Evolutionary conservation across 2,113 vertebrate species (phyloP).

Genomic region (Spea multiplicata): DNA sequence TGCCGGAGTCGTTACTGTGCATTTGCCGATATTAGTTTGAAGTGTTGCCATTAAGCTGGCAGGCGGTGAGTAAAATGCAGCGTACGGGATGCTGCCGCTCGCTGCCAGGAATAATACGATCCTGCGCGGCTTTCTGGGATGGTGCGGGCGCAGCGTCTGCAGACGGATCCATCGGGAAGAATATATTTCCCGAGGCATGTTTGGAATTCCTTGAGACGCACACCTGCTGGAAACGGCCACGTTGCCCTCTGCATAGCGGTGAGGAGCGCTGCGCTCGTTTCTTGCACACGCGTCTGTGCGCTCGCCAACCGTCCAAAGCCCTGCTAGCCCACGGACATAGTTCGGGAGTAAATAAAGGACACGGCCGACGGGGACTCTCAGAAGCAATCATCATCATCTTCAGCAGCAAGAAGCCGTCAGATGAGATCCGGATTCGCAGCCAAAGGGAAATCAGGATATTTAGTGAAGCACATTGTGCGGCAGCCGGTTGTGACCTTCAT

Average conservation of each 20-base stretch:
- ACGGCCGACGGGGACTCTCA: neutral
- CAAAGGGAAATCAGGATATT: neutral
- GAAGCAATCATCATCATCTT: conserved; percentile 3
- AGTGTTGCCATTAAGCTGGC: neutral
- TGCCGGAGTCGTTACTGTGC: neutral
- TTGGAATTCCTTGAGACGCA: conserved; percentile 70
- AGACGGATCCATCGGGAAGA: conserved; percentile 41
- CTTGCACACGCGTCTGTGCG: neutral
- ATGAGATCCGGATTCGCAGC: conserved; percentile 2
- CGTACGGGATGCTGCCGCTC: neutral
- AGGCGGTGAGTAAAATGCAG: neutral
- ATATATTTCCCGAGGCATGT: conserved; percentile 69
- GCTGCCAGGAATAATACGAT: neutral
- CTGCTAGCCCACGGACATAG: neutral
- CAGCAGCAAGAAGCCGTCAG: conserved; percentile 9
- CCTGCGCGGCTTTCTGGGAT: neutral
- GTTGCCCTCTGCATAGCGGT: neutral
- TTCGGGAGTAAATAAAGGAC: neutral
- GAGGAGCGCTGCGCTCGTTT: neutral
- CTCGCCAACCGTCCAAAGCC: conserved; percentile 1
- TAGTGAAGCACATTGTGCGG: neutral
- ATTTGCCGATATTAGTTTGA: neutral
- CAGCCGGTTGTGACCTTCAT: conserved; percentile 34
- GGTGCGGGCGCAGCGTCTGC: neutral
- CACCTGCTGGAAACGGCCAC: conserved; percentile 70